Evolutionary conservation across 2,888 invertebrate species (phyloP).

Genomic region (Neuroscelio doddi): DNA sequence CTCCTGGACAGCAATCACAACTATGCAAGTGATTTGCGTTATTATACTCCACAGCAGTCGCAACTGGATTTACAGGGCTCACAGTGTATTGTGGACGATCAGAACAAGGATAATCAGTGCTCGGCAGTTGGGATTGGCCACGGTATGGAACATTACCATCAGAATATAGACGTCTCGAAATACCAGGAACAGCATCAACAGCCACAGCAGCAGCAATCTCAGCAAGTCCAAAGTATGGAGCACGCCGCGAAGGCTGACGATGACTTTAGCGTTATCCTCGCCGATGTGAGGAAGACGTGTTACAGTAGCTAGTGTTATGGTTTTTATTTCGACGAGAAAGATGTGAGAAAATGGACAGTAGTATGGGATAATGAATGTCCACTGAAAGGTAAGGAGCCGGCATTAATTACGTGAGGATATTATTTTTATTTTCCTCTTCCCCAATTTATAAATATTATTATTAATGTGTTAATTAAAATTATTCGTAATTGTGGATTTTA

Average conservation of each 20-base stretch:
- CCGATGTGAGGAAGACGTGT: constrained; percentile 90
- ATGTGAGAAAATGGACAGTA: too few species aligned
- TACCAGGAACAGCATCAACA: constrained; percentile 62
- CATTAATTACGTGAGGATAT: too few species aligned
- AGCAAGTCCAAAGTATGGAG: constrained; percentile 62
- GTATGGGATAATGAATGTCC: too few species aligned
- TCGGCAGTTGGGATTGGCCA: constrained; percentile 60
- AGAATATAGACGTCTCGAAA: constrained; percentile 63
- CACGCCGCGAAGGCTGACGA: constrained; percentile 77
- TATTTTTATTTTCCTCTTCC: too few species aligned
- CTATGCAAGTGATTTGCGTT: constrained; percentile 70
- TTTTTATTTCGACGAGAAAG: constrained; percentile 7
- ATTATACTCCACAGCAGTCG: constrained; percentile 66
- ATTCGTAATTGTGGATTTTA: too few species aligned
- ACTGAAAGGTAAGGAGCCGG: too few species aligned
- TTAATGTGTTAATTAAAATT: too few species aligned
- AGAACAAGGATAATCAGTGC: constrained; percentile 62
- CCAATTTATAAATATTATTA: too few species aligned
- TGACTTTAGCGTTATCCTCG: constrained; percentile 91
- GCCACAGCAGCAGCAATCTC: constrained; percentile 58
- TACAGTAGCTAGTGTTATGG: constrained; percentile 78
- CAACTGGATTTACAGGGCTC: constrained; percentile 64
- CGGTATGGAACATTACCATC: constrained; percentile 67
- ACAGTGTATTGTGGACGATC: constrained; percentile 68
- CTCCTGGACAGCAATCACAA: constrained; percentile 76